Base-by-base conservation (phyloP, 2,888 invertebrate genomes). In the Drosophila longiperda region DNA sequence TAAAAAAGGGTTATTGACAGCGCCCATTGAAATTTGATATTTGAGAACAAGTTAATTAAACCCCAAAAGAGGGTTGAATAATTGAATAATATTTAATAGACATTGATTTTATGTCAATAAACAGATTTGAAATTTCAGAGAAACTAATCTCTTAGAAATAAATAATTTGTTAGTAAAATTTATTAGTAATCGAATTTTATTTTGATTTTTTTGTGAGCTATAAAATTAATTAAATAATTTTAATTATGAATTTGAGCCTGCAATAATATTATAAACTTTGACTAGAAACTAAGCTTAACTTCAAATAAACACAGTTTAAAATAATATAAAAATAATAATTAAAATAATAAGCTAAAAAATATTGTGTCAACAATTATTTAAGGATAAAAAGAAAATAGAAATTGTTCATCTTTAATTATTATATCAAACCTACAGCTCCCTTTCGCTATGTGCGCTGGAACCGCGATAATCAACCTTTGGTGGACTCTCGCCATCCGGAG, bases 361-460 rank as follows among this genome's bases (percentile, higher is more conserved):
- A 29, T 29, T 29, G 29, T 29, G 29, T 29, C 29, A 29, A 29
- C 29, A 29, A 29, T 29, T 29, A 29, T 6, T 29, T 29, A 29
- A 29, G 29, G 29, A 5, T 29, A 6, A 29, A 29, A 29, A 29
- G 1, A 29, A 29, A 4, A 29, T 29, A 29, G 0, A 6, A 29
- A 29, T 29, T 29, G 6, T 29, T 29, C 1, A 29, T 29, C 29
- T 29, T 29, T 29, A 29, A 29, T 29, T 1, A 12, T 15, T 2
- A 17, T 17, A 38, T 38, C 2, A 3, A 38, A 9, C 1, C 11
- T 0, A 3, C 93, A 96, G 96, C 95, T 66, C 92, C 93, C 1
- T 94, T 94, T 57, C 94, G 94, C 79, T 94, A 95, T 68, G 95
- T 97, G 60, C 95, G 95, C 83, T 97, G 96, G 96, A 95, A 95